Conservation (phyloP, 2,113 vertebrate genomes). For the Ictidomys tridecemlineatus region DNA sequence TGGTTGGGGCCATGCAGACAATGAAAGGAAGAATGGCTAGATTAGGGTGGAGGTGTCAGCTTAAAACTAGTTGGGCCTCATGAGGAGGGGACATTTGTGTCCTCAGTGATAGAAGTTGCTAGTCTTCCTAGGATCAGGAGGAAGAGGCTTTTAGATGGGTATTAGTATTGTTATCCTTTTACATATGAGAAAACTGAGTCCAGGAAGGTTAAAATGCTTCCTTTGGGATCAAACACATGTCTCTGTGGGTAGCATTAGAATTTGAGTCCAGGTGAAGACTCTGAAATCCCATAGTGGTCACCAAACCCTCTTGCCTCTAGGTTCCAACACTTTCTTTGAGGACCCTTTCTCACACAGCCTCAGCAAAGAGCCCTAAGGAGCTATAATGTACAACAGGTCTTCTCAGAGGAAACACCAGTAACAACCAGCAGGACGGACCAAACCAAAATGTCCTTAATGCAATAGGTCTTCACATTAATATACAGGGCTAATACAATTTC, state of each 20-base stretch:
- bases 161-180: not conserved
- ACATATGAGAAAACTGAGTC: constrained; percentile 12
- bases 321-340: not conserved
- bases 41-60: rapidly evolving
- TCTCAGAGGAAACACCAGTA: not conserved
- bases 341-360: not conserved
- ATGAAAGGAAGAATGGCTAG: not conserved
- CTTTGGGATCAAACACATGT: not conserved
- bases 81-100: not conserved
- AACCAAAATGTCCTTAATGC: not conserved
- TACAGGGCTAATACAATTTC: not conserved
- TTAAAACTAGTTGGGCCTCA: not conserved
- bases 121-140: not conserved
- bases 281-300: not conserved
- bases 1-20: not conserved
- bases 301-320: not conserved
- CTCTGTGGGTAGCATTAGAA: not conserved
- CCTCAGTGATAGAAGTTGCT: not conserved
- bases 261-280: not conserved
- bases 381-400: not conserved
- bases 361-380: not conserved
- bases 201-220: not conserved
- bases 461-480: not conserved
- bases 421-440: not conserved
- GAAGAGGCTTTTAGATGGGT: not conserved